Evolutionary conservation across 2,113 vertebrate genomes (phyloP), one percentile per base, ranked within the genome.

Genomic region (Leptocoma aspasia): DNA sequence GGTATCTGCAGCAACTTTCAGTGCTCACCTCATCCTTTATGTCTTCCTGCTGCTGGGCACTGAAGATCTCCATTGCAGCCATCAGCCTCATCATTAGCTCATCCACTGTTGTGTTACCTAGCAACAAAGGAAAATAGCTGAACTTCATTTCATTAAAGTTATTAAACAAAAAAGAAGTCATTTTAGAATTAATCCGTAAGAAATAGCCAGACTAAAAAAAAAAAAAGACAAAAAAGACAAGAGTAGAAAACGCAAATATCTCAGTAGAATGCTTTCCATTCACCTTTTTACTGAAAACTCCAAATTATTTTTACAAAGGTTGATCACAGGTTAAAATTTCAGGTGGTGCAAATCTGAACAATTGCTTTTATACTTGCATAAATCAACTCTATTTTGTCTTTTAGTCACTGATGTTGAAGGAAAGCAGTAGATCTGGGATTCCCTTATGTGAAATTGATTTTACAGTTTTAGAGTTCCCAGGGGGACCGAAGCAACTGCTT

Each of bases 41-140:
- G 97, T 99, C 99, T 96, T 99, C 99, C 95, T 99, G 99, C 91
- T 99, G 99, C 94, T 99, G 99, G 94, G 99, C 99, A 93, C 98
- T 98, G 97, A 99, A 99, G 98, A 99, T 99, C 97, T 99, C 99
- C 99, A 99, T 98, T 9, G 99, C 99, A 90, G 99, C 99, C 98
- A 99, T 99, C 97, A 99, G 98, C 97, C 99, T 99, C 99, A 99
- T 99, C 99, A 99, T 99, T 95, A 99, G 98, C 97, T 99, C 99
- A 93, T 99, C 99, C 97, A 99, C 99, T 93, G 99, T 99, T 78
- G 99, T 99, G 98, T 99, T 99, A 94, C 99, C 99, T 99, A 96
- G 96, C 93, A 97, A 98, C 94, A 96, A 52, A 97, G 42, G 76
- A 84, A 96, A 49, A 97, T 26, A 86, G 85, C 81, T 71, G 94